These are phyloP conservation scores for Melanostigma gelatinosum DNA, from an alignment of 2,113 vertebrate genomes.

Conservation along the genomic window DNA sequence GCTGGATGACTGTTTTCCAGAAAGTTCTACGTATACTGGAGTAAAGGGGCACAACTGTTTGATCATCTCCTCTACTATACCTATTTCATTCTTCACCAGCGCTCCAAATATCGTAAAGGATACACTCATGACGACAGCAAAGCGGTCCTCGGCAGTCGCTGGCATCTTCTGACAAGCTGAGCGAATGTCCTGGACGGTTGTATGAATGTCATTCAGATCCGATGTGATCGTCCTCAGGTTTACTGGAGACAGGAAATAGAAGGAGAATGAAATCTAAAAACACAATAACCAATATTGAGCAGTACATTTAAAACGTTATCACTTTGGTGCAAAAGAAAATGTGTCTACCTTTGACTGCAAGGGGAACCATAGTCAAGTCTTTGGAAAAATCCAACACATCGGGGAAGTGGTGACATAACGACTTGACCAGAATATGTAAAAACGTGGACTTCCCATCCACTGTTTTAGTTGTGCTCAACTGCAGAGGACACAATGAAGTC, in stretches of 20 bases:
- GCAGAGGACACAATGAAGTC: constrained; percentile 29
- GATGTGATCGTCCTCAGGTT: constrained; percentile 91
- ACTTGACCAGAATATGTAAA: constrained; percentile 97
- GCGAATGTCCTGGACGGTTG: constrained; percentile 92
- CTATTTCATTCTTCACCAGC: neutral
- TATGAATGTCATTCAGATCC: constrained; percentile 92
- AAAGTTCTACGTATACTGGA: constrained; percentile 84
- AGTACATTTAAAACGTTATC: neutral
- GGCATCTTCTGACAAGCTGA: constrained; percentile 91
- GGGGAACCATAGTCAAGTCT: constrained; percentile 93
- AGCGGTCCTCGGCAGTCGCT: constrained; percentile 89
- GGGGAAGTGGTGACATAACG: constrained; percentile 96
- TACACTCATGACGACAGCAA: constrained; percentile 93
- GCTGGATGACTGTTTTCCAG: constrained; percentile 93
- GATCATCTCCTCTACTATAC: neutral
- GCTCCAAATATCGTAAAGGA: constrained; percentile 77
- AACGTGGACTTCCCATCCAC: constrained; percentile 98
- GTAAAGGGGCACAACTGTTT: constrained; percentile 80
- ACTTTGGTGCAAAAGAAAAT: neutral
- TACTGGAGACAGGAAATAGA: constrained; percentile 76
- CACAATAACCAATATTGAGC: neutral
- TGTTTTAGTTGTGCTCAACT: constrained; percentile 97
- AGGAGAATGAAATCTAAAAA: neutral
- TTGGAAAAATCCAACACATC: constrained; percentile 96
- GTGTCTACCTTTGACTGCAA: constrained; percentile 93